phyloP scores from a whole-genome alignment of 2,113 vertebrate genomes.

The Uropsilus gracilis region DNA sequence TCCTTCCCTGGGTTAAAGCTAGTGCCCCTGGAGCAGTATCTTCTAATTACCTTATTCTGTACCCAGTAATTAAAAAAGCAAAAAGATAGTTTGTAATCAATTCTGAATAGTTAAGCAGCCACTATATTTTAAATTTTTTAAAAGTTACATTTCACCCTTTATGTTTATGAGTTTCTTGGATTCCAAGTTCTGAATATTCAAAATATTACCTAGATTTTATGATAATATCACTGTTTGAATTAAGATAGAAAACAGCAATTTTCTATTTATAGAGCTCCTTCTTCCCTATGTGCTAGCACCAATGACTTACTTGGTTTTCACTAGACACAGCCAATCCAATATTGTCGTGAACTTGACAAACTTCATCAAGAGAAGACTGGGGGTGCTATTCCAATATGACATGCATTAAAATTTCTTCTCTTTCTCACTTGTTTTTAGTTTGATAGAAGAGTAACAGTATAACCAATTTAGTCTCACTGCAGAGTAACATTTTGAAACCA shows the following conservation, averaged over 20 bases:
- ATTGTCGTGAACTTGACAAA: constrained; percentile 56
- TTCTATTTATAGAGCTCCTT: neutral
- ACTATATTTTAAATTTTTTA: neutral
- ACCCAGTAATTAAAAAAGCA: neutral
- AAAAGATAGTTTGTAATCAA: neutral
- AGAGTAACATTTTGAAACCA: constrained; percentile 67
- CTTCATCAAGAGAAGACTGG: neutral
- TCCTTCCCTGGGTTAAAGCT: neutral
- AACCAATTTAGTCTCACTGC: constrained; percentile 62
- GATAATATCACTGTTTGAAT: neutral
- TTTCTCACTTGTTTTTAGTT: constrained; percentile 56
- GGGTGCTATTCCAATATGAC: neutral
- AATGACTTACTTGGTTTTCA: neutral
- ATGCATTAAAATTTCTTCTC: constrained; percentile 60
- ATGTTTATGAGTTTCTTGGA: neutral
- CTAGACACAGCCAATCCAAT: neutral
- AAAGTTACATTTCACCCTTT: neutral
- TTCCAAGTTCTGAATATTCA: neutral
- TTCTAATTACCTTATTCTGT: neutral
- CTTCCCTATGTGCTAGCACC: neutral
- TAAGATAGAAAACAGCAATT: neutral
- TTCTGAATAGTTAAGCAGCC: neutral
- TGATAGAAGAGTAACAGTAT: constrained; percentile 35
- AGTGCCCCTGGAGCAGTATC: neutral
- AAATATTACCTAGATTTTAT: neutral